Conservation (phyloP, 2,888 invertebrate genomes). For the Apamea crenata region DNA sequence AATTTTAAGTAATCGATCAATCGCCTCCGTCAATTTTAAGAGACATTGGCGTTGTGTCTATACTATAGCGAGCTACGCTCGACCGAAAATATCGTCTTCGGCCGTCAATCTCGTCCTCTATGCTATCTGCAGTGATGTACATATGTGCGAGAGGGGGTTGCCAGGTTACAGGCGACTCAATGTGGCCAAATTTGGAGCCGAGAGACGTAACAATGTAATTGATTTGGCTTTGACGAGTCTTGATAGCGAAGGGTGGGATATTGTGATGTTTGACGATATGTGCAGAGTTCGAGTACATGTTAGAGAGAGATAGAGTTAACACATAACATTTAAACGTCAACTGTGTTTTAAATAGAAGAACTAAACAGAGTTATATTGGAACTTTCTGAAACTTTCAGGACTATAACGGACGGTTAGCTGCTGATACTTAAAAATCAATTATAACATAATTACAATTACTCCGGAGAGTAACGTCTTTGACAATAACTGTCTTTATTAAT, state of each 20-base stretch:
- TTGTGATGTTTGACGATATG: not conserved
- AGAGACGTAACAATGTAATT: constrained; percentile 29
- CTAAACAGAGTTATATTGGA: not conserved
- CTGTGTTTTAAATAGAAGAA: not conserved
- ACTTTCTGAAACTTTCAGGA: not conserved
- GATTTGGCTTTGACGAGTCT: constrained; percentile 31
- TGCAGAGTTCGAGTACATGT: not conserved
- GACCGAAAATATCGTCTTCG: constrained; percentile 49
- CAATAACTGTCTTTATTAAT: not conserved
- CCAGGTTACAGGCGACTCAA: constrained; percentile 22
- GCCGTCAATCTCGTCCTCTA: constrained; percentile 34
- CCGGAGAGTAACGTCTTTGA: not conserved
- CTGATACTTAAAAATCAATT: no score
- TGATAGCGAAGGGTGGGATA: not conserved
- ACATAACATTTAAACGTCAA: not conserved
- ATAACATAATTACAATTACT: not conserved
- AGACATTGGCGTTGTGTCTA: not conserved
- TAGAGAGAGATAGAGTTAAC: not conserved
- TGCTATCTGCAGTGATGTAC: constrained; percentile 52
- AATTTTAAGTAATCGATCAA: not conserved
- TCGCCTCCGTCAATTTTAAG: not conserved
- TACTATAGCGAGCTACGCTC: not conserved
- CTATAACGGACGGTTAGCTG: no score
- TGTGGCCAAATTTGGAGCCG: constrained; percentile 17
- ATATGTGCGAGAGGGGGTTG: constrained; percentile 44